Percentiles rank a stretch among this genome's conserved stretches.
phyloP scores from a whole-genome alignment of 1,140 invertebrate species.

The Ganaspis sp. region DNA sequence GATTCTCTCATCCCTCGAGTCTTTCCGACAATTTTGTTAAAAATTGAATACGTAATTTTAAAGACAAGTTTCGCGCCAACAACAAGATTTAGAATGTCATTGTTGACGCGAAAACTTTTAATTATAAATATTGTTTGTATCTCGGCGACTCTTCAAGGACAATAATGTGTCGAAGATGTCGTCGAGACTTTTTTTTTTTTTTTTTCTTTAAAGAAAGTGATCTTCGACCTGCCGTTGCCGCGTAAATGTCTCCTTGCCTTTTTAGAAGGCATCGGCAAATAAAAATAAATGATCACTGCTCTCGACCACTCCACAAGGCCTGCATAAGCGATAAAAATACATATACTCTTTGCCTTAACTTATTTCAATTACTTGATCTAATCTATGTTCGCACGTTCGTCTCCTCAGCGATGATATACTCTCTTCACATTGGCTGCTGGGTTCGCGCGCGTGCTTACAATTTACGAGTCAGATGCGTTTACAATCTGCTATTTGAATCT shows the following conservation, averaged over 20 bases:
- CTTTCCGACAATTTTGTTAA: slow-evolving; percentile 1
- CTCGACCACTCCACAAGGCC: slow-evolving; percentile 32
- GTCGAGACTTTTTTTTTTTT: slow-evolving; percentile 18
- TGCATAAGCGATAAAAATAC: slow-evolving; percentile 35
- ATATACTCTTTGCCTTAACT: slow-evolving; percentile 39
- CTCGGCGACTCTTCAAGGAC: slow-evolving; percentile 1
- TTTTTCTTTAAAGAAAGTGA: background rate
- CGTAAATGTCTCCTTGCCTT: slow-evolving; percentile 27
- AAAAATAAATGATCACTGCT: slow-evolving; percentile 18
- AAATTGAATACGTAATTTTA: background rate
- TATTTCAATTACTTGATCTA: slow-evolving; percentile 47
- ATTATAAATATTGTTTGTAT: background rate
- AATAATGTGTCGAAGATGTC: slow-evolving; percentile 5
- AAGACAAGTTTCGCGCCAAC: background rate
- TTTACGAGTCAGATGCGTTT: background rate
- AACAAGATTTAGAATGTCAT: background rate
- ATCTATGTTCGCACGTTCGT: slow-evolving; percentile 32
- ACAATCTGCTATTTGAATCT: background rate
- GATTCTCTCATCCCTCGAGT: background rate
- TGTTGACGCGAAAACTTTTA: background rate
- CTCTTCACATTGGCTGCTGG: background rate
- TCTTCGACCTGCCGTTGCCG: background rate
- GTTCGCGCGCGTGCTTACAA: slow-evolving; percentile 26
- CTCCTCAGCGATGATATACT: slow-evolving; percentile 15
- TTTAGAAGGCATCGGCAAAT: slow-evolving; percentile 11